Evolutionary conservation across 2,113 vertebrate genomes (phyloP).

Genomic region (Saimiri boliviensis): DNA sequence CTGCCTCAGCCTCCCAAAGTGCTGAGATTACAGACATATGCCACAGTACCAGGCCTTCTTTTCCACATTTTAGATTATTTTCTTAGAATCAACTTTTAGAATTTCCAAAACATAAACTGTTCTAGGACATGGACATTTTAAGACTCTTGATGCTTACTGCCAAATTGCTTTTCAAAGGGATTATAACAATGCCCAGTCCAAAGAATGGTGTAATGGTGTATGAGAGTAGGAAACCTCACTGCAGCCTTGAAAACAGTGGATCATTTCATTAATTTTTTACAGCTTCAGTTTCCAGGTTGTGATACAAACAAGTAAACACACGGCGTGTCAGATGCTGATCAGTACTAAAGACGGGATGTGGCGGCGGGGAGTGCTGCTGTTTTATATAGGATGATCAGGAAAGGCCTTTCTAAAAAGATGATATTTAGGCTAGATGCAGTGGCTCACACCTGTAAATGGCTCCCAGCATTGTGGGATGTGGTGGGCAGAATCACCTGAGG

Average conservation of each 20-base stretch:
- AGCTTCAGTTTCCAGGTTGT: background rate
- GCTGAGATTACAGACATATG: no score
- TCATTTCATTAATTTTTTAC: background rate
- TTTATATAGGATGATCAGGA: background rate
- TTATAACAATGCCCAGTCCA: slow-evolving; percentile 21
- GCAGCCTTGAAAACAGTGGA: background rate
- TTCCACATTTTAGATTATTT: slow-evolving; percentile 38
- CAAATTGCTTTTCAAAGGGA: slow-evolving; percentile 65
- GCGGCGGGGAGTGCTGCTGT: background rate
- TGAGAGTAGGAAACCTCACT: background rate
- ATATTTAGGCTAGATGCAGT: no score
- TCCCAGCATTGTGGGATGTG: no score
- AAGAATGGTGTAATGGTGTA: background rate
- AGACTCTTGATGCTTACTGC: slow-evolving; percentile 45
- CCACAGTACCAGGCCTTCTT: background rate
- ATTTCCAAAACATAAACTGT: slow-evolving; percentile 45
- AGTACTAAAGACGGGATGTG: background rate
- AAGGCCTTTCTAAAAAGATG: background rate
- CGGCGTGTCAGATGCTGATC: background rate
- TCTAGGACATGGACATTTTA: slow-evolving; percentile 58
- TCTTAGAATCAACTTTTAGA: slow-evolving; percentile 57
- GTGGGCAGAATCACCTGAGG: no score
- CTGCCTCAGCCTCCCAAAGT: no score
- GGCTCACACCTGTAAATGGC: no score
- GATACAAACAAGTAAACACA: slow-evolving; percentile 3